Percentiles rank a stretch among this genome's conserved stretches.
These are phyloP conservation scores for Phrynocephalus guinanensis DNA, from an alignment of 2,797 vertebrate genomes.

Conservation along the genomic window DNA sequence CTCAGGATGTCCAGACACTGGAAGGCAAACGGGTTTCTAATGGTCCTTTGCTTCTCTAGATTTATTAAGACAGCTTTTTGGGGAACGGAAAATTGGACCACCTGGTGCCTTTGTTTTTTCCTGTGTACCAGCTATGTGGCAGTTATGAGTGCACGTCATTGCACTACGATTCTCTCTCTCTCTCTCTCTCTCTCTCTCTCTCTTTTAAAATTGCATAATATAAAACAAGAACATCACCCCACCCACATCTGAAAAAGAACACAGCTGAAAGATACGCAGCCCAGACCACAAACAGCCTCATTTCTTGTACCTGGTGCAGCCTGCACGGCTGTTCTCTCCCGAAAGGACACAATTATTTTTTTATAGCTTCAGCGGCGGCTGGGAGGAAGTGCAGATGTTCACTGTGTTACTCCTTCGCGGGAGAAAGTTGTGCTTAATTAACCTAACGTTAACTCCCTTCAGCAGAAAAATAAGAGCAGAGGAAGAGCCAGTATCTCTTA, in stretches of 20 bases:
- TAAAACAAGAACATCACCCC: background rate
- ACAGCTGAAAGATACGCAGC: background rate
- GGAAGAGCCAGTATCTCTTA: background rate
- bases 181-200: background rate
- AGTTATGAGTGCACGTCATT: no score
- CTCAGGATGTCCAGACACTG: background rate
- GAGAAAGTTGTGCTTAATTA: constrained; percentile 20
- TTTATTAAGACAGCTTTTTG: no score
- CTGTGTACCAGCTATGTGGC: background rate
- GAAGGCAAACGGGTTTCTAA: background rate
- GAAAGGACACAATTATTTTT: background rate
- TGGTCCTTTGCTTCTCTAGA: background rate
- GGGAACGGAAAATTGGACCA: background rate
- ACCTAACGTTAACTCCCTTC: constrained; percentile 18
- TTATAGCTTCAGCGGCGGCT: background rate
- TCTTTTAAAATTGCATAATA: no score
- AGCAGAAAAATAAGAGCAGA: background rate
- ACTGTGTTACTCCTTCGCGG: background rate
- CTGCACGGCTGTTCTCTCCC: background rate
- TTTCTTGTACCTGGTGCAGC: background rate
- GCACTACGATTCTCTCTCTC: background rate
- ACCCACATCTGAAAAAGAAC: no score
- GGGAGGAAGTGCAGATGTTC: background rate
- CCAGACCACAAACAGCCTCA: background rate
- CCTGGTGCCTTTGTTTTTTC: no score